Conservation (phyloP, 2,888 invertebrate genomes). For the Labia minor region DNA sequence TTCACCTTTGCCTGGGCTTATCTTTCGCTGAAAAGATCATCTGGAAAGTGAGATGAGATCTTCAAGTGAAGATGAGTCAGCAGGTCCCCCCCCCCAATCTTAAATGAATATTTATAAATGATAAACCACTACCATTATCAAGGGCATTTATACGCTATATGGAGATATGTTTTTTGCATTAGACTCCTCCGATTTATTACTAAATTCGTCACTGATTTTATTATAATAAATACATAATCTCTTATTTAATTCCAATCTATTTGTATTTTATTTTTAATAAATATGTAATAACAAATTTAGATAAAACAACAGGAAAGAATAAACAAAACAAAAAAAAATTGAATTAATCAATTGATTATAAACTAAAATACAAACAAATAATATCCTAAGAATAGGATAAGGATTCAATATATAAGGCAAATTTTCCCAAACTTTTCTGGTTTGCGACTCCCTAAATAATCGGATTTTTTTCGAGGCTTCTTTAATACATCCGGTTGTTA, state of each 20-base stretch:
- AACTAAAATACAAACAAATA: too few relatives aligned
- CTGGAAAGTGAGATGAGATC: background rate
- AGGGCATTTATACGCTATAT: conserved; percentile 5
- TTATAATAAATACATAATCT: background rate
- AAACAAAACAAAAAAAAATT: too few relatives aligned
- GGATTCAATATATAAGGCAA: too few relatives aligned
- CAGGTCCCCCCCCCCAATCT: background rate
- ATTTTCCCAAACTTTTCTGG: too few relatives aligned
- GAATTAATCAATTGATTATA: too few relatives aligned
- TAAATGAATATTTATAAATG: conserved; percentile 4
- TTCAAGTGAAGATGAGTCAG: background rate
- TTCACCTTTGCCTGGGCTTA: background rate
- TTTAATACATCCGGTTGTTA: too few relatives aligned
- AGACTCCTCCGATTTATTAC: background rate
- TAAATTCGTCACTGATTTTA: background rate
- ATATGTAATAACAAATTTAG: too few relatives aligned
- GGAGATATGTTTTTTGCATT: background rate
- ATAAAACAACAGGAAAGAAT: too few relatives aligned
- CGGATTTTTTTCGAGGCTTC: too few relatives aligned
- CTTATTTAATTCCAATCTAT: background rate
- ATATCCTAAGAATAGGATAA: too few relatives aligned
- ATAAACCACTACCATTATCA: background rate
- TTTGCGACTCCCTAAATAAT: too few relatives aligned
- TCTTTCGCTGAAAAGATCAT: background rate
- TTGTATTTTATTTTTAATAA: too few relatives aligned